Conservation (phyloP, 2,888 invertebrate genomes). For the Aleiodes alternator region DNA sequence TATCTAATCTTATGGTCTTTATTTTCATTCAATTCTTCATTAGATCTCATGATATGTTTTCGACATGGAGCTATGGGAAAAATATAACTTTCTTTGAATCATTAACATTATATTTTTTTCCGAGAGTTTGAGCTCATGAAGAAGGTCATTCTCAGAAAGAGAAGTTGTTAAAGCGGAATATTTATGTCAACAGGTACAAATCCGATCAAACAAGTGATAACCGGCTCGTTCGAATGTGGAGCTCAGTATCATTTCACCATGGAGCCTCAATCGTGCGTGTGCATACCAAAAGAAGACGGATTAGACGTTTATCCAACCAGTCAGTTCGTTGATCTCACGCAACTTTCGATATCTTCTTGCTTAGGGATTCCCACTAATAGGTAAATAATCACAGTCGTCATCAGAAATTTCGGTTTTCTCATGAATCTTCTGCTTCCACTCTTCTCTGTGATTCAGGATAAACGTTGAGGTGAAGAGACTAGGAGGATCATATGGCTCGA, state of each 20-base stretch:
- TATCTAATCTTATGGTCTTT: too few species aligned
- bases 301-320: conserved; percentile 81
- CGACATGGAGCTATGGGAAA: too few species aligned
- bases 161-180: background rate
- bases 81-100: too few species aligned
- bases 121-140: too few species aligned
- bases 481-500: conserved; percentile 90
- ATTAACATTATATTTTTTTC: background rate
- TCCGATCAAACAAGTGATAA: conserved; percentile 75
- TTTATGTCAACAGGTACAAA: conserved; percentile 65
- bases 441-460: conserved; percentile 77
- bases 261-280: conserved; percentile 84
- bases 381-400: conserved; percentile 71
- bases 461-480: conserved; percentile 83
- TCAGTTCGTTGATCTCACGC: conserved; percentile 81
- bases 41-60: too few species aligned
- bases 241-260: conserved; percentile 86
- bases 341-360: conserved; percentile 78
- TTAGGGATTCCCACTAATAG: conserved; percentile 79
- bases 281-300: conserved; percentile 83
- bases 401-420: too few species aligned
- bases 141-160: background rate
- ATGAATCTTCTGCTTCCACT: background rate
- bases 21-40: too few species aligned
- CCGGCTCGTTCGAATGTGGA: conserved; percentile 79